A percentile compares a stretch with the other conserved stretches of the same genome.
Evolutionary conservation across 2,797 vertebrate species (phyloP).

Genomic region (Echeneis naucrates): DNA sequence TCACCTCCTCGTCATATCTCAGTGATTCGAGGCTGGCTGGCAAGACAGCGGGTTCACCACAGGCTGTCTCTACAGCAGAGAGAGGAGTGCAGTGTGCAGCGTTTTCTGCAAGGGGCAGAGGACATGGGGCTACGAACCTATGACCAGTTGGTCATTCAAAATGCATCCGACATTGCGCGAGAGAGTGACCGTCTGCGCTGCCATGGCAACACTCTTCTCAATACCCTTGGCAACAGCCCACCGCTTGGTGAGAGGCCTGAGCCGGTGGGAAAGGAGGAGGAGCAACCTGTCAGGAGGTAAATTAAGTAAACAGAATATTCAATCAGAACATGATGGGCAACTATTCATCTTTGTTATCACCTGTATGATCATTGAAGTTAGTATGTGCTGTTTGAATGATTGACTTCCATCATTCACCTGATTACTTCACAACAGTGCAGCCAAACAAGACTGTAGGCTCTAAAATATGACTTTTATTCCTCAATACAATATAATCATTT

Average conservation of each 20-base stretch:
- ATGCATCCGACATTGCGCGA: conserved; percentile 87
- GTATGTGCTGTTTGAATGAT: neutral
- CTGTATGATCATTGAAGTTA: neutral
- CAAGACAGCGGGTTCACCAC: conserved; percentile 83
- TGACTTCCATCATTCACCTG: neutral
- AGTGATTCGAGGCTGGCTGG: conserved; percentile 94
- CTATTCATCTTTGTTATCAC: neutral
- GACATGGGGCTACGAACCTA: conserved; percentile 96
- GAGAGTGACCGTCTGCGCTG: conserved; percentile 92
- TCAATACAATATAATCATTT: conserved; percentile 13
- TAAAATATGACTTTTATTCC: conserved; percentile 13
- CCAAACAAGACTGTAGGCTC: neutral
- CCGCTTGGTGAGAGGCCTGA: conserved; percentile 87
- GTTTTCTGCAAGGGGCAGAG: conserved; percentile 96
- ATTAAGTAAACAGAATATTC: conserved; percentile 10
- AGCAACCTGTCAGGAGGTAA: conserved; percentile 87
- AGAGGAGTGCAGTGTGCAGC: conserved; percentile 84
- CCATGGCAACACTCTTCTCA: conserved; percentile 83
- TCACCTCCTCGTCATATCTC: conserved; percentile 19
- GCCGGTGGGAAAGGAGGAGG: conserved; percentile 85
- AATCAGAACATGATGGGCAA: neutral
- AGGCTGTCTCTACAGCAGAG: conserved; percentile 83
- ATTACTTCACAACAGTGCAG: neutral
- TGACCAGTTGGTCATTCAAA: conserved; percentile 97
- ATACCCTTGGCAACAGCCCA: conserved; percentile 74